Evolutionary conservation across 2,888 invertebrate genomes (phyloP), one percentile per base, ranked within the genome.

Genomic region (Leucophora obtusa): DNA sequence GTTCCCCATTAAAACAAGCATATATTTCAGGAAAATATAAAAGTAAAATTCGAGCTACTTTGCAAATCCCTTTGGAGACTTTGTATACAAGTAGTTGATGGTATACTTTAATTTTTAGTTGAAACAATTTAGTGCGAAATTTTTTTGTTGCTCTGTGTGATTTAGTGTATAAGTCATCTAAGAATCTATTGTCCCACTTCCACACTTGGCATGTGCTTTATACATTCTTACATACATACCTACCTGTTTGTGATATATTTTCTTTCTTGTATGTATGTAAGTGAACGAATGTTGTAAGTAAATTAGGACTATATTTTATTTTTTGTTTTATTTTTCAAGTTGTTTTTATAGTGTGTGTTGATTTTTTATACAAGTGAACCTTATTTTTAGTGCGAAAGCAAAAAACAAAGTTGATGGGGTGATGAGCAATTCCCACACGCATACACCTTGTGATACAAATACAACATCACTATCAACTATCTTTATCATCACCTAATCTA

Each of bases 301-400:
- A 70, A 70, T 70, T 70, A 70, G 70, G 17, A 51, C 53, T 60
- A 60, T 35, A 53, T 53, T 70, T 58, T 38, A 18, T 53, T 14
- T 51, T 8, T 58, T 58, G n/a, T 53, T 14, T 51, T 8, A 50
- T 58, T 58, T n/a, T 17, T 66, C n/a, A 51, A 54, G 24, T 56
- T 56, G 33, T 72, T 50, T 28, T 63, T 72, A 59, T 66, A 33
- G 58, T 17, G 2, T 56, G 58, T 38, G 6, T 33, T 11, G 18
- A 8, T 54, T 43, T 62, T 21, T 59, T 70, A 43, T 33, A 66
- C 54, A 70, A 74, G 17, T 79, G 69, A 79, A 74, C 70, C 79
- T 74, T 70, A 79, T 79, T 79, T 79, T 74, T 74, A 79, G 70
- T 74, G 65, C 33, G 59, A 69, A 69, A 74, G 60, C 54, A 50